These are phyloP conservation scores for Tursiops truncatus DNA, from an alignment of 2,113 vertebrate species.

Conservation along the genomic window DNA sequence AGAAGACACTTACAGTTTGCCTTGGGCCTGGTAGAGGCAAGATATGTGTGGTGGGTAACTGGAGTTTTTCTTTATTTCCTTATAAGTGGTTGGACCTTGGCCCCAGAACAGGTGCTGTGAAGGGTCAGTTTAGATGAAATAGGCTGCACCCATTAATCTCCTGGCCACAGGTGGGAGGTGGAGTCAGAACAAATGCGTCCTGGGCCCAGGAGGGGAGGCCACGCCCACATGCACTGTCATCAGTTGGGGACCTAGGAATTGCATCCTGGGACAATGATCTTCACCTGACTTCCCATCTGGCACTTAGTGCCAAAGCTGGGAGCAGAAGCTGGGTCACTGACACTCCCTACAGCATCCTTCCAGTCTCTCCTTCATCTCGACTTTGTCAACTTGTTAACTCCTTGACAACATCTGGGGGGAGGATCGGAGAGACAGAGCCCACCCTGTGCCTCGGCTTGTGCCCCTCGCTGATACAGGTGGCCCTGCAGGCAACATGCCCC, in stretches of 20 bases:
- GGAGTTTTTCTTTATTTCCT: neutral
- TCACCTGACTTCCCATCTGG: neutral
- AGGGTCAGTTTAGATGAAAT: neutral
- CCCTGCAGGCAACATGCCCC: neutral
- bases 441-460: neutral
- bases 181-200: neutral
- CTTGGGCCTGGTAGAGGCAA: neutral
- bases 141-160: neutral
- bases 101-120: neutral
- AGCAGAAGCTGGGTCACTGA: neutral
- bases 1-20: neutral
- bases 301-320: neutral
- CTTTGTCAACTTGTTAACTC: neutral
- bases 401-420: neutral
- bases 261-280: neutral
- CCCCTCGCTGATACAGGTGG: neutral
- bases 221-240: accelerated
- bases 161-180: neutral
- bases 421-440: neutral
- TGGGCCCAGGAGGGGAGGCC: neutral
- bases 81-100: neutral
- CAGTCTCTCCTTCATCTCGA: neutral
- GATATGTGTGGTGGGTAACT: neutral
- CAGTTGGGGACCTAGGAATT: neutral
- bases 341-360: neutral